Evolutionary conservation across 2,113 vertebrate genomes (phyloP), one percentile per base, ranked within the genome.

Genomic region (Anoplopoma fimbria): DNA sequence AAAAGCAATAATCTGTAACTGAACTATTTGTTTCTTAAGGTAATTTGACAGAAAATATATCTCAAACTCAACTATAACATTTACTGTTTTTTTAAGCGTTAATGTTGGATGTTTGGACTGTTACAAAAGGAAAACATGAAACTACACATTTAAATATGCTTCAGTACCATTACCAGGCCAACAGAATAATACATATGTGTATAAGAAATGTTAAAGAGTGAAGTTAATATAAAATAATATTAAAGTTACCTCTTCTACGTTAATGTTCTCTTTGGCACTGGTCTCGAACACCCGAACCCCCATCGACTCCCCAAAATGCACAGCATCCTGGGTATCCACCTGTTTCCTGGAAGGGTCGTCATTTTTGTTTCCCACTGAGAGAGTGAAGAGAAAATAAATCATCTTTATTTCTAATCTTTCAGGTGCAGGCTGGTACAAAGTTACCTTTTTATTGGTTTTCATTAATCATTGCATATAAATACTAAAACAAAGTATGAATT

Each of bases 231-330:
- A 2, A 58, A 27, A 12, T 57, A 0, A 40, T 9, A 33, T 61
- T 9, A n/a, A 31, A 53, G 14, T 74, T 70, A 96, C 96, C 95
- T 97, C 96, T 68, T 97, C 96, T 2, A 97, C 96, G 0, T 97
- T 97, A 25, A 96, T 87, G 83, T 97, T 97, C 34, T 97, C 96
- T 91, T 97, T 97, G 76, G 96, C 96, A 2, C 96, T 97, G 9
- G 96, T 97, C 90, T 97, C 96, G 12, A 95, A 97, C 21, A 96
- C 91, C 0, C 92, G 87, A 2, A 97, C 95, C 0, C 96, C 95
- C 68, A 96, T 94, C 0, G 96, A 94, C 33, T 96, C 95, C n/a
- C 95, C 95, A 31, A 97, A 97, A n/a, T 90, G 92, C 85, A 90
- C 7, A 0, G 96, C 96, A 31, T 97, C 96, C 33, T 94, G 92